Evolutionary conservation across 2,888 invertebrate species (phyloP).

Genomic region (Adela reaumurella): DNA sequence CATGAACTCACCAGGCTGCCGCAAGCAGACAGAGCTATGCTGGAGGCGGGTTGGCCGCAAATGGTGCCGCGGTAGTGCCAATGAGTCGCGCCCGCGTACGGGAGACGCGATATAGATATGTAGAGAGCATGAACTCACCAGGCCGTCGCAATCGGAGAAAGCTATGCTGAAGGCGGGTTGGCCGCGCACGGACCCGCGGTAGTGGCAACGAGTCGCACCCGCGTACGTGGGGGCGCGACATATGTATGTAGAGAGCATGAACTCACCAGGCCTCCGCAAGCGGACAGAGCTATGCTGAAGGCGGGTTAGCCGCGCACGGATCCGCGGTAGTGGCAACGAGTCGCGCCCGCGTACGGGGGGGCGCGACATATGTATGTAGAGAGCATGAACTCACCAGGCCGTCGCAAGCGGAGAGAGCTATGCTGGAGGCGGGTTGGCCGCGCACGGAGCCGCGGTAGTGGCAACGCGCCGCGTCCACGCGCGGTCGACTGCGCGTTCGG

Average conservation of each 20-base stretch:
- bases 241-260: neutral
- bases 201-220: slow-evolving; percentile 67
- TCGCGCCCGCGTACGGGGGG: slow-evolving; percentile 43
- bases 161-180: slow-evolving; percentile 15
- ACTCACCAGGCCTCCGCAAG: slow-evolving; percentile 83
- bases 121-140: too few species aligned
- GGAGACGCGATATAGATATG: slow-evolving; percentile 24
- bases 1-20: too few species aligned
- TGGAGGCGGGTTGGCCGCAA: slow-evolving; percentile 19
- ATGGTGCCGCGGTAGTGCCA: slow-evolving; percentile 73
- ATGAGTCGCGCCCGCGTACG: slow-evolving; percentile 46
- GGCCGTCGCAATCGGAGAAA: too few species aligned
- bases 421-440: slow-evolving; percentile 65
- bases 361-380: too few species aligned
- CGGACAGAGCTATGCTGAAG: slow-evolving; percentile 73
- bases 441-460: slow-evolving; percentile 76
- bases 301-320: slow-evolving; percentile 64
- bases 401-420: slow-evolving; percentile 78
- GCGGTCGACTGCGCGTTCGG: slow-evolving; percentile 50
- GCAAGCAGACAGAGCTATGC: too few species aligned
- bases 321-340: slow-evolving; percentile 77
- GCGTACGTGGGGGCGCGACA: slow-evolving; percentile 39
- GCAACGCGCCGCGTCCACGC: slow-evolving; percentile 57
- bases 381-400: slow-evolving; percentile 68
- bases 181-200: slow-evolving; percentile 53